These are phyloP conservation scores for Oreochromis mossambicus DNA, from an alignment of 2,797 vertebrate genomes.

Conservation along the genomic window DNA sequence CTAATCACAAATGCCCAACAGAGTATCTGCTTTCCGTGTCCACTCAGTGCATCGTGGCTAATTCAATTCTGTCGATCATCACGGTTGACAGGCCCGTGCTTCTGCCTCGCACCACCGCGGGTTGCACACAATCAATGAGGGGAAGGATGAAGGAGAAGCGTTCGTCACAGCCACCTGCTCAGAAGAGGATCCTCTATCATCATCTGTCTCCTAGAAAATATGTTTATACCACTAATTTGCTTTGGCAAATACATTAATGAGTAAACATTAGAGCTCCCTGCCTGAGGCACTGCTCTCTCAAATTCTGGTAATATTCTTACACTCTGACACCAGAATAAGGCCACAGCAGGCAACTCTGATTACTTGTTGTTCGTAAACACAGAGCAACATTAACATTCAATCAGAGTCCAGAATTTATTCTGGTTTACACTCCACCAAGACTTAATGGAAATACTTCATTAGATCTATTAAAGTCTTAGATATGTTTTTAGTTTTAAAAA, in stretches of 20 bases:
- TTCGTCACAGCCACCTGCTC: neutral
- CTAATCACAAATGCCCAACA: constrained; percentile 10
- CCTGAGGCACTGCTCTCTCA: neutral
- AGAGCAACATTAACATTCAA: neutral
- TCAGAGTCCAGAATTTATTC: neutral
- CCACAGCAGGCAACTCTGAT: neutral
- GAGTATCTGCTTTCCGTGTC: constrained; percentile 8
- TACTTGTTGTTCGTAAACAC: neutral
- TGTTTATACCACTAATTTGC: neutral
- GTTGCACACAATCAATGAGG: neutral
- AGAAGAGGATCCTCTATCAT: neutral
- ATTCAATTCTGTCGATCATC: constrained; percentile 5
- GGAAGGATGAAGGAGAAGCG: neutral
- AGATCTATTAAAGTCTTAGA: neutral
- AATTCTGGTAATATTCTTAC: neutral
- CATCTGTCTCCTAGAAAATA: neutral
- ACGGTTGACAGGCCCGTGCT: neutral
- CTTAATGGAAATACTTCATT: neutral
- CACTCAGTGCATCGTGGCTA: neutral
- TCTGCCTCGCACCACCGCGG: neutral
- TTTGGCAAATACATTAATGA: neutral
- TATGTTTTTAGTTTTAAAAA: neutral
- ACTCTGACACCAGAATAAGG: neutral
- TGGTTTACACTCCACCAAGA: neutral
- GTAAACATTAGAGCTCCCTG: neutral